phyloP scores from a whole-genome alignment of 2,113 vertebrate species.

The Candoia aspera region DNA sequence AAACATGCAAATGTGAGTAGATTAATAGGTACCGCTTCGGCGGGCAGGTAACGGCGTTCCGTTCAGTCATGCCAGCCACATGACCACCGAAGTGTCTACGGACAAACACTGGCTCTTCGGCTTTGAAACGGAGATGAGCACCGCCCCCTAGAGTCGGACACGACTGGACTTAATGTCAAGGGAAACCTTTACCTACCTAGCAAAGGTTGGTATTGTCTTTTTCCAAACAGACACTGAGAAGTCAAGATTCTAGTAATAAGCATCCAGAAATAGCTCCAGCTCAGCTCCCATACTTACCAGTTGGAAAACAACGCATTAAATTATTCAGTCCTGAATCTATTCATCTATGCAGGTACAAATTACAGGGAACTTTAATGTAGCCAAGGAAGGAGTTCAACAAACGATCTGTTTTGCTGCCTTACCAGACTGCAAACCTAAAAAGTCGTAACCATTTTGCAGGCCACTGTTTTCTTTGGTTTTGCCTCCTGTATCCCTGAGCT shows the following conservation, averaged over 20 bases:
- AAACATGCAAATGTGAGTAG: too few species aligned
- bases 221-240: neutral
- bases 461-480: neutral
- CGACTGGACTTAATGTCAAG: too few species aligned
- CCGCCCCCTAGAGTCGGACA: too few species aligned
- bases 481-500: neutral
- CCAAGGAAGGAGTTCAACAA: neutral
- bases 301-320: neutral
- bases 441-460: neutral
- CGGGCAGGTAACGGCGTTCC: too few species aligned
- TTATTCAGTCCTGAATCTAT: neutral
- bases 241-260: neutral
- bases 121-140: too few species aligned
- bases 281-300: neutral
- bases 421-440: neutral
- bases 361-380: neutral
- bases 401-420: neutral
- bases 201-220: neutral
- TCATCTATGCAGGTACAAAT: neutral
- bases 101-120: too few species aligned
- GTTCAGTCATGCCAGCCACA: too few species aligned
- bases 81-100: too few species aligned
- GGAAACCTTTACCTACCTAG: too few species aligned
- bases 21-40: too few species aligned
- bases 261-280: neutral